A percentile compares a stretch with the other conserved stretches of the same genome.
phyloP scores from a whole-genome alignment of 2,888 invertebrate genomes.

The Drosophila nr. perissopoda region DNA sequence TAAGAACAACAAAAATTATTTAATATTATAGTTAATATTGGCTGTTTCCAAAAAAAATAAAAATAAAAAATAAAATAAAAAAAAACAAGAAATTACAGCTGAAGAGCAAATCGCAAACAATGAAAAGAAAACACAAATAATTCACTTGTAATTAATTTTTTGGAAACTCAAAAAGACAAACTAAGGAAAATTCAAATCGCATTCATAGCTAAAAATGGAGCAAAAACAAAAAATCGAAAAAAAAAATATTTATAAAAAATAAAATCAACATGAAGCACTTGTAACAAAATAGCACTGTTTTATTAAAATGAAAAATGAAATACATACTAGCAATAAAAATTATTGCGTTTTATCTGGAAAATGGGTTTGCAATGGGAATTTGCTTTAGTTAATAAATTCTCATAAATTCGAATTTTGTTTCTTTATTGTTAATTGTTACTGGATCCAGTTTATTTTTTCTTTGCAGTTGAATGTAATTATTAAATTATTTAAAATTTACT shows the following conservation, averaged over 20 bases:
- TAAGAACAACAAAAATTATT: constrained; percentile 41
- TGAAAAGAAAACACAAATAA: constrained; percentile 26
- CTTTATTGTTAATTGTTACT: neutral
- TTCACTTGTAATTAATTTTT: constrained; percentile 49
- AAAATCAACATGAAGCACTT: constrained; percentile 70
- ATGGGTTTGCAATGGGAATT: neutral
- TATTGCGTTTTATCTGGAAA: constrained; percentile 41
- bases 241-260: constrained; percentile 30
- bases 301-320: constrained; percentile 71
- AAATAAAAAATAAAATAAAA: constrained; percentile 40
- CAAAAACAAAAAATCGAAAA: constrained; percentile 24
- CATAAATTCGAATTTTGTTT: neutral
- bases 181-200: constrained; percentile 34
- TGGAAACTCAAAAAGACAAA: constrained; percentile 56
- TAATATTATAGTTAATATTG: constrained; percentile 57
- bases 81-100: constrained; percentile 39
- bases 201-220: constrained; percentile 50
- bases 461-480: too few species aligned
- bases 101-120: constrained; percentile 18
- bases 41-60: constrained; percentile 51
- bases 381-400: neutral
- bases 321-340: constrained; percentile 72
- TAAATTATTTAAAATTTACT: neutral
- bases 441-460: neutral
- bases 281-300: constrained; percentile 81